Conservation (phyloP, 2,797 vertebrate genomes). For the Rhodeus uyekii region DNA sequence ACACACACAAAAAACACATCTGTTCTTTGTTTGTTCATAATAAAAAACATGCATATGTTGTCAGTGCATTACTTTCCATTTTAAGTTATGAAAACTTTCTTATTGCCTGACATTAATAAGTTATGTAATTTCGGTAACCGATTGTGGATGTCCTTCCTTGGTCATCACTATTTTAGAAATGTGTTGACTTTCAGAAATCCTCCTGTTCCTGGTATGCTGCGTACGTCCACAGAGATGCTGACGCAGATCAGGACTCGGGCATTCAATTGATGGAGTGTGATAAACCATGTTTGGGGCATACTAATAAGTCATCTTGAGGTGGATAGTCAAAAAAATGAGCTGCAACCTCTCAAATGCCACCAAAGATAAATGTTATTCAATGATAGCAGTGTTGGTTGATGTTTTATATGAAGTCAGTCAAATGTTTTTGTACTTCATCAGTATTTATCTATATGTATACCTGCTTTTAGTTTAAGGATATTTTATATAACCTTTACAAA, state of each 20-base stretch:
- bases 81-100: neutral
- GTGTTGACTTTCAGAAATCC: conserved; percentile 45
- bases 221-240: conserved; percentile 3
- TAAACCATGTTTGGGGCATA: conserved; percentile 34
- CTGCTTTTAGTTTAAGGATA: no score
- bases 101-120: neutral
- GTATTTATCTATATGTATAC: neutral
- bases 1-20: neutral
- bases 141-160: neutral
- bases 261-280: conserved; percentile 35
- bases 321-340: conserved; percentile 19
- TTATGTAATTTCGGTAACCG: neutral
- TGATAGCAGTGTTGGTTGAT: neutral
- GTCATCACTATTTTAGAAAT: conserved; percentile 21
- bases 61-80: neutral
- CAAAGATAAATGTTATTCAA: conserved; percentile 10
- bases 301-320: conserved; percentile 37
- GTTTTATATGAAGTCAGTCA: neutral
- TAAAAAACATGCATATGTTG: neutral
- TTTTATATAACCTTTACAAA: neutral
- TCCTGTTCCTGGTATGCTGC: conserved; percentile 5
- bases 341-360: neutral
- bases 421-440: neutral
- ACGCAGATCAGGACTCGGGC: conserved; percentile 9
- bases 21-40: neutral